Conservation (phyloP, 1,140 invertebrate genomes). For the Caenorhabditis remanei region DNA sequence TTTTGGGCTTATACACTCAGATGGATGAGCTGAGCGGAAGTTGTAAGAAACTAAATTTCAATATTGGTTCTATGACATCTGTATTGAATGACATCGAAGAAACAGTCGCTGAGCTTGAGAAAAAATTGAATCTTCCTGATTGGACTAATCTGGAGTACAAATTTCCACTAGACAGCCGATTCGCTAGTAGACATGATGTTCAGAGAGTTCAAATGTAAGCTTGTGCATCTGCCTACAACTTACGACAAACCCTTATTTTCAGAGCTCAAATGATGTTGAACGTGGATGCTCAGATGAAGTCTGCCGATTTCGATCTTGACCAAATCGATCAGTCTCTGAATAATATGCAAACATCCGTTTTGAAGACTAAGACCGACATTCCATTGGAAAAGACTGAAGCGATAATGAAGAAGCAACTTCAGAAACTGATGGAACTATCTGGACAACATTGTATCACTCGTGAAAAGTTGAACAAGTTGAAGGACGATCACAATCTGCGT, state of each 20-base stretch:
- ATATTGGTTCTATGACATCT: conserved; percentile 17
- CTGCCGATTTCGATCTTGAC: conserved; percentile 30
- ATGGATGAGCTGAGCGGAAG: conserved; percentile 28
- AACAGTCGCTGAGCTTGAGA: conserved; percentile 11
- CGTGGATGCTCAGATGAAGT: conserved; percentile 36
- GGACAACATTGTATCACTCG: conserved; percentile 22
- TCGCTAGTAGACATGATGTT: conserved; percentile 19
- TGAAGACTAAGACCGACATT: conserved; percentile 21
- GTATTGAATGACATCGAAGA: conserved; percentile 37
- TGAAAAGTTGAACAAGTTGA: conserved; percentile 29
- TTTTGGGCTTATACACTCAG: conserved; percentile 15
- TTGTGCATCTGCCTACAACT: background rate
- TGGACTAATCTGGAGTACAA: conserved; percentile 36
- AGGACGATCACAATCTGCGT: conserved; percentile 10
- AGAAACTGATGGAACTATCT: conserved; percentile 2
- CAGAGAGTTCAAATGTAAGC: conserved; percentile 53
- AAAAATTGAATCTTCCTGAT: conserved; percentile 36
- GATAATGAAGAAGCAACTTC: conserved; percentile 44
- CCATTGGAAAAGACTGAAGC: conserved; percentile 21
- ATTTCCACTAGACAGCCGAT: conserved; percentile 47
- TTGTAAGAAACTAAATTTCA: conserved; percentile 36
- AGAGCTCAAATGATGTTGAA: conserved; percentile 47
- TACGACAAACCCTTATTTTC: background rate
- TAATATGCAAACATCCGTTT: conserved; percentile 10
- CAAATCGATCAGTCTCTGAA: conserved; percentile 21